Evolutionary conservation across 2,888 invertebrate genomes (phyloP).

Genomic region (Chamaedrilus cognettii): DNA sequence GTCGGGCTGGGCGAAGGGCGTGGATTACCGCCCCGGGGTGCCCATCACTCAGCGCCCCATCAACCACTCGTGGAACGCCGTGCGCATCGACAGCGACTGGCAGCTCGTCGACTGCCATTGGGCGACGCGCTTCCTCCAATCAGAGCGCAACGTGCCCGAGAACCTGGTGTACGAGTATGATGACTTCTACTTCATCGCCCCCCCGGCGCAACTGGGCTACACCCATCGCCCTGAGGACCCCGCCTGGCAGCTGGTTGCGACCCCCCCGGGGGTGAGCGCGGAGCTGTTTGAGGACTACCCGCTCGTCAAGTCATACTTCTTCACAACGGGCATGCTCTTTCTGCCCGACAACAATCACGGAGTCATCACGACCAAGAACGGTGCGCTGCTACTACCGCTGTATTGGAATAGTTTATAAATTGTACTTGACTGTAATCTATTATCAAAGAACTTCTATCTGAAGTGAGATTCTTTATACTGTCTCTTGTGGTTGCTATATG

Average conservation of each 20-base stretch:
- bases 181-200: constrained; percentile 99
- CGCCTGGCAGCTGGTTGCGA: constrained; percentile 55
- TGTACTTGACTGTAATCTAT: no score
- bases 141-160: constrained; percentile 57
- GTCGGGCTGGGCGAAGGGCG: constrained; percentile 98
- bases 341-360: constrained; percentile 45
- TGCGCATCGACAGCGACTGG: constrained; percentile 97
- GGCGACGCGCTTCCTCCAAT: constrained; percentile 75
- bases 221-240: constrained; percentile 58
- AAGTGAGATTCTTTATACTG: no score
- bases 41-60: constrained; percentile 65
- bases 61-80: constrained; percentile 84
- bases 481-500: no score
- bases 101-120: constrained; percentile 99
- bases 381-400: no score
- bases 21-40: constrained; percentile 93
- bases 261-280: constrained; percentile 26
- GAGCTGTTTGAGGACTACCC: constrained; percentile 58
- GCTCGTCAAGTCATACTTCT: constrained; percentile 59
- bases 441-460: no score
- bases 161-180: constrained; percentile 87
- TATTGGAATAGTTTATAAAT: no score
- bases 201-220: constrained; percentile 71
- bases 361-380: constrained; percentile 50
- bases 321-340: constrained; percentile 56